Evolutionary conservation across 2,888 invertebrate species (phyloP), one percentile per base, ranked within the genome.

Genomic region (Sinohyriopsis cumingii): DNA sequence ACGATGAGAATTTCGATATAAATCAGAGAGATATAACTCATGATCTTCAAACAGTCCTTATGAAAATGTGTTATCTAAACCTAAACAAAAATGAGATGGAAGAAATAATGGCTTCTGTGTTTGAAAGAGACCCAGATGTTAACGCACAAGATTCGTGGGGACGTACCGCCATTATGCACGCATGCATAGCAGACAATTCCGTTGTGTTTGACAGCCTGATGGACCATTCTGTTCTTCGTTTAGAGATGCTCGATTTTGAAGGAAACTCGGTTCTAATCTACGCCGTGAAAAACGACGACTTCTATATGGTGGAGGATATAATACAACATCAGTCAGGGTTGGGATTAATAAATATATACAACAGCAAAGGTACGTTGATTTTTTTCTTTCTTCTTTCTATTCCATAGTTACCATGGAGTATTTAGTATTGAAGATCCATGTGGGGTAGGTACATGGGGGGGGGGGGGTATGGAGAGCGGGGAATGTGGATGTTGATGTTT

Each of bases 141-240:
- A 82, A 85, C 67, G 65, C 80, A 20, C 79, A 82, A 56, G 86
- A 86, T 69, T 77, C 81, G 0, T 72, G 76, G 56, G 86, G 84
- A 5, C 55, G 84, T 20, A 85, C 86, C 0, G 83, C 82, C 1
- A 60, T 85, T 28, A 83, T 83, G 82, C 86, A 86, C 59, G 81
- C 84, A 15, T 85, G 85, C 66, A 82, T 86, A 25, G 79, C 83
- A 1, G 76, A 81, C 45, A 77, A 77, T 53, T 67, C 73, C 3
- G 67, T 71, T 20, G 56, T 83, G 18, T 73, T 83, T 4, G 81
- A 81, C 24, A 79, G 77, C 25, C 72, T 83, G 18, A 60, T 83
- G 22, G 77, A 77, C 22, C 74, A 78, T 33, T 77, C 80, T 55
- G 65, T 76, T 12, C 80, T 79, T 15, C 72, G 79, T 63, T 67